Percentiles rank a stretch among this genome's conserved stretches.
Conservation (phyloP, 2,797 vertebrate species). For the Podargus strigoides region DNA sequence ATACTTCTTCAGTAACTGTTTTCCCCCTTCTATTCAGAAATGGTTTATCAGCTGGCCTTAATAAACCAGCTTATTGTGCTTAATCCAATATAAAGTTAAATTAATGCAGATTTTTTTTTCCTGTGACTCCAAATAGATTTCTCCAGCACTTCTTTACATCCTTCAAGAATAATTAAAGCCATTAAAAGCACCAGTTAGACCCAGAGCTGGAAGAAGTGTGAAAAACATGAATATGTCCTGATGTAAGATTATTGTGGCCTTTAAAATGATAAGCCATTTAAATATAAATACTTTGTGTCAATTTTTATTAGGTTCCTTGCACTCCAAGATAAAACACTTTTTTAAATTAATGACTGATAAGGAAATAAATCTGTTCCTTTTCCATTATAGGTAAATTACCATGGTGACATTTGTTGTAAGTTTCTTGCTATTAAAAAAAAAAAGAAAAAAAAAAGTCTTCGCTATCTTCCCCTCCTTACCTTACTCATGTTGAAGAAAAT, state of each 20-base stretch:
- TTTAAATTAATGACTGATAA: background rate
- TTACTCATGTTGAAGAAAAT: background rate
- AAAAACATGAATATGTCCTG: background rate
- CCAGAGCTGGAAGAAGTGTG: background rate
- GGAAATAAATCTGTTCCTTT: background rate
- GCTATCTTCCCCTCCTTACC: background rate
- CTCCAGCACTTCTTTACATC: background rate
- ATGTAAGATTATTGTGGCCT: background rate
- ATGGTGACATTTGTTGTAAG: background rate
- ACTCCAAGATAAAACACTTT: background rate
- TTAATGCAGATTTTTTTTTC: background rate
- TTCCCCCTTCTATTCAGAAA: background rate
- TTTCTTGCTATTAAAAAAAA: background rate
- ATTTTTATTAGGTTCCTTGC: background rate
- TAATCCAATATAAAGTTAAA: background rate
- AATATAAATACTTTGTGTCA: background rate
- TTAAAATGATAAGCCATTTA: conserved; percentile 14
- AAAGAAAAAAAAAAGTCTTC: background rate
- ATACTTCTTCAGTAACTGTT: background rate
- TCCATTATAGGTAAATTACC: background rate
- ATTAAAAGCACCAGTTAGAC: background rate
- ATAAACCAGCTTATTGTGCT: background rate
- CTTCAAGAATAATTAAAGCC: background rate
- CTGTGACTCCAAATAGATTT: background rate
- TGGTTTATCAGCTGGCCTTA: background rate